A percentile compares a stretch with the other conserved stretches of the same genome.
Conservation (phyloP, 2,797 vertebrate species). For the Bovichtus variegatus region DNA sequence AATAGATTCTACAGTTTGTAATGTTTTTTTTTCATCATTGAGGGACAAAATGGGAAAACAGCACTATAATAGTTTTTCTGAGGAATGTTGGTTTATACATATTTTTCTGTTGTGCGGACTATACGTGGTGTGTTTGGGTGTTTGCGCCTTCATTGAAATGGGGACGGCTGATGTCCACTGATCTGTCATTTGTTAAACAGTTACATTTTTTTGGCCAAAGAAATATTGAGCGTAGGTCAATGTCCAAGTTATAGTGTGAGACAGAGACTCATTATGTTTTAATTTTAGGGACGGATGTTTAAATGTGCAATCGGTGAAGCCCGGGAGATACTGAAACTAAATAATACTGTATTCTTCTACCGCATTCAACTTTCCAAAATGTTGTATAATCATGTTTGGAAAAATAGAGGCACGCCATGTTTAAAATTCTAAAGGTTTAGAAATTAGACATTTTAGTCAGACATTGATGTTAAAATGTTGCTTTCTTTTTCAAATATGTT, state of each 20-base stretch:
- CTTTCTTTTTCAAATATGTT: conserved; percentile 6
- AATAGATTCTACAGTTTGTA: conserved; percentile 26
- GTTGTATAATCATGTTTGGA: neutral
- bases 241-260: neutral
- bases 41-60: conserved; percentile 47
- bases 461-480: neutral
- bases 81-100: conserved; percentile 66
- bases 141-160: conserved; percentile 42
- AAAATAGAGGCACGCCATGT: conserved; percentile 12
- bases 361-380: conserved; percentile 38
- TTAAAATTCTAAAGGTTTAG: conserved; percentile 1
- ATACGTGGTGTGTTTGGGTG: conserved; percentile 31
- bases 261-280: conserved; percentile 1
- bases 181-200: neutral
- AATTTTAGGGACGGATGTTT: conserved; percentile 20
- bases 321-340: conserved; percentile 21
- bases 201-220: conserved; percentile 58
- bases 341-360: conserved; percentile 13
- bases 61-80: conserved; percentile 53
- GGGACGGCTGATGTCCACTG: neutral
- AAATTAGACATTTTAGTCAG: neutral
- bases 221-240: conserved; percentile 9
- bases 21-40: neutral
- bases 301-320: conserved; percentile 65
- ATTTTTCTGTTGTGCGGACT: conserved; percentile 41